Conservation (phyloP, 2,113 vertebrate species). For the Brachyhypopomus gauderio region DNA sequence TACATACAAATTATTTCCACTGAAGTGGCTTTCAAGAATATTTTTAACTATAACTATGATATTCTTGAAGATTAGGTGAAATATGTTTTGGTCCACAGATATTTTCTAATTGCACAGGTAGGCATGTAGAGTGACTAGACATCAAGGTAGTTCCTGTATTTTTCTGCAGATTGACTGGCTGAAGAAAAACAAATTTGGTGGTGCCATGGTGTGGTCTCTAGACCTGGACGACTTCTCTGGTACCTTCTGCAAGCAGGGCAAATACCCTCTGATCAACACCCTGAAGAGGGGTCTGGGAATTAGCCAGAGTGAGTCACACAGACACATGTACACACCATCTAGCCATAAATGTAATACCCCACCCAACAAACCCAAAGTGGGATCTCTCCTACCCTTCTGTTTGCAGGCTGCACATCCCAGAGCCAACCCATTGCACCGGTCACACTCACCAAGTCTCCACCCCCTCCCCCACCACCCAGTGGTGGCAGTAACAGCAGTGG, state of each 20-base stretch:
- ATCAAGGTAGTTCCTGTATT: not conserved
- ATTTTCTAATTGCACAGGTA: too few species aligned
- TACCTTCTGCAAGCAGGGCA: slow-evolving; percentile 75
- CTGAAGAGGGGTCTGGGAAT: slow-evolving; percentile 73
- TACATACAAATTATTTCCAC: not conserved
- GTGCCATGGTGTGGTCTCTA: slow-evolving; percentile 80
- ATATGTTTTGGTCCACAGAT: not conserved
- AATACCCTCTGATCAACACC: slow-evolving; percentile 75
- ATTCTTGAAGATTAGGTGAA: not conserved
- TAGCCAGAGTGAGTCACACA: slow-evolving; percentile 32
- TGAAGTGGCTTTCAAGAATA: not conserved
- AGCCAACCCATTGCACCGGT: slow-evolving; percentile 22
- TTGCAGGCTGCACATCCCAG: slow-evolving; percentile 26
- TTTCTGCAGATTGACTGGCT: slow-evolving; percentile 68
- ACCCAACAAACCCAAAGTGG: too few species aligned
- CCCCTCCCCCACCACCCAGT: slow-evolving; percentile 17
- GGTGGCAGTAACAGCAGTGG: slow-evolving; percentile 30
- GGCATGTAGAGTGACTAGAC: too few species aligned
- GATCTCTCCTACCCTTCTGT: not conserved
- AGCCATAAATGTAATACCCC: too few species aligned
- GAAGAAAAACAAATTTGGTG: slow-evolving; percentile 74
- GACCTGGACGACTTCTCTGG: slow-evolving; percentile 82
- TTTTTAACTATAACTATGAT: too few species aligned
- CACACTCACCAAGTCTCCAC: not conserved
- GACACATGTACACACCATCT: not conserved